Conservation (phyloP, 2,797 vertebrate species). For the Chaenodraco wilsoni region DNA sequence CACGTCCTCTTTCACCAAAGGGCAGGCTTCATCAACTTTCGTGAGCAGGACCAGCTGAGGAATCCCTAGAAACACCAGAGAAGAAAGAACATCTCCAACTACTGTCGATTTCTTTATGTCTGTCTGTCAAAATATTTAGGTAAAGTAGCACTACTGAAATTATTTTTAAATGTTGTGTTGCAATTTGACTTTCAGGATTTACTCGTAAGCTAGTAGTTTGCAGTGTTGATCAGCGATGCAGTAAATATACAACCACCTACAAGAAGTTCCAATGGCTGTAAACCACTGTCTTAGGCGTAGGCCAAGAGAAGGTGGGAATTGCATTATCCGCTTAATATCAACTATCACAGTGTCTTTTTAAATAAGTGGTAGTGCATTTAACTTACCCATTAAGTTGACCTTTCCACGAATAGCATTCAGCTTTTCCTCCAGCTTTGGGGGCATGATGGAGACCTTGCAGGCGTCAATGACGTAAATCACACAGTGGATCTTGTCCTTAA, state of each 20-base stretch:
- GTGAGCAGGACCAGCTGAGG: constrained; percentile 76
- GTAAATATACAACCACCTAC: constrained; percentile 17
- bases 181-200: background rate
- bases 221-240: background rate
- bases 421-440: constrained; percentile 61
- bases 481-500: constrained; percentile 72
- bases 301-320: background rate
- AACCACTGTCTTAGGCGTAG: background rate
- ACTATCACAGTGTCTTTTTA: background rate
- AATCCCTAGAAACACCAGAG: constrained; percentile 53
- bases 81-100: background rate
- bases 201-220: background rate
- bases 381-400: constrained; percentile 69
- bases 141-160: background rate
- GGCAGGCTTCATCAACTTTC: constrained; percentile 75
- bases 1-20: constrained; percentile 50
- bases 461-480: constrained; percentile 71
- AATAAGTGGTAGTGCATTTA: background rate
- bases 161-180: too few relatives aligned
- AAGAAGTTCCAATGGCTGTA: constrained; percentile 11
- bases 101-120: background rate
- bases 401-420: constrained; percentile 59
- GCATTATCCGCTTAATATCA: too few relatives aligned
- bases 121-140: background rate
- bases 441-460: constrained; percentile 67